Evolutionary conservation across 2,797 vertebrate genomes (phyloP), one percentile per base, ranked within the genome.

Genomic region (Gorsachius magnificus): DNA sequence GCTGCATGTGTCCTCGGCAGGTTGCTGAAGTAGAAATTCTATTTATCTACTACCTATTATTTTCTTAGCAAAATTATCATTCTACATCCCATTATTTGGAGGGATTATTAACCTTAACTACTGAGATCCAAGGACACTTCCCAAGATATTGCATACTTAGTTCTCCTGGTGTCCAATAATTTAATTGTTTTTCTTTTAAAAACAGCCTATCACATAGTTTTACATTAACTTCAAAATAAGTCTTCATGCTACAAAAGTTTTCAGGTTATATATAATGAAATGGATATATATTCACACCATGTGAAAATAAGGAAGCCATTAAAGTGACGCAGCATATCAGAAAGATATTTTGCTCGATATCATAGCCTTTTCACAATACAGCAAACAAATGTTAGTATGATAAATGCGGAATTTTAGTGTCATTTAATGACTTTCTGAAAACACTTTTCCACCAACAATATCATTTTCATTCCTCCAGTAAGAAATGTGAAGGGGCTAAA

Each of bases 11-110:
- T 97, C 43, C 96, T 95, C 71, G 12, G 95, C 16, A 24, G 95
- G 92, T 89, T 96, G 61, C 89, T 93, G 74, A 96, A 95, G 45
- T 93, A 83, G 74, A 97, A 97, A 96, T 96, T 94, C 80, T 89
- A 56, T 95, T 97, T 97, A 90, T 87, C 93, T 90, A 68, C 50
- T 21, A 21, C 63, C 83, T 93, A 72, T 93, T 96, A 96, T 94
- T 97, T 97, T 95, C 84, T 77, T 93, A 96, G 95, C 51, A 91
- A 95, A 97, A 96, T 98, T 93, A 97, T 92, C 74, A 89, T 91
- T 69, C 64, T 92, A 56, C 16, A 64, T 95, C 74, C 69, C 57
- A 69, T 95, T 97, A 97, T 97, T 95, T 85, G 68, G 48, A 95
- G 56, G 74, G n/a, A 91, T 95, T 97, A 95, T 97, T 96, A 97